Base-by-base conservation (phyloP, 1,140 invertebrate genomes). In the Mycetomoellerius zeteki region DNA sequence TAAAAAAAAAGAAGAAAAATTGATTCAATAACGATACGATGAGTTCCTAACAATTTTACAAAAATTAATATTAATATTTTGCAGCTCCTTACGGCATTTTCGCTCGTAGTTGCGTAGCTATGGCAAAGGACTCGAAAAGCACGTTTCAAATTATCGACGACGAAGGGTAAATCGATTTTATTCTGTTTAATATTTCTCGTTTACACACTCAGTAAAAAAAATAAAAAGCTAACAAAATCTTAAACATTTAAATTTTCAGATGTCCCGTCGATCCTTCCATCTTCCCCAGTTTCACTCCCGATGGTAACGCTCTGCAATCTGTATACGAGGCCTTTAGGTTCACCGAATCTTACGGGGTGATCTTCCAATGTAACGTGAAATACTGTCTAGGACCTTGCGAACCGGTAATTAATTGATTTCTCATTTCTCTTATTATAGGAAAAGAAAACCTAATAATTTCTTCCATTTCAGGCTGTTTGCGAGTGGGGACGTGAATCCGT, bases 311-410 rank as follows among this genome's bases (percentile, higher is more conserved):
- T 0, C 95, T 99, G 76, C 98, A 99, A 92, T 98, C 98, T 0
- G 96, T 98, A 65, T 99, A 99, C 93, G 98, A 99, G 95, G 98
- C 98, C 1, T 99, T 99, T 96, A 96, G 98, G 91, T 99, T 99
- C 93, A 99, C 98, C 0, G 98, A 99, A 94, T 99, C 98, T 27
- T 99, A 99, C 89, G 98, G 98, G 21, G 98, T 99, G 62, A 99
- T 99, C 93, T 99, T 99, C 97, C 98, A 99, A 93, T 99, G 98
- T 94, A 99, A 99, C 93, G 98, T 99, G 85, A 99, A 99, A 94
- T 99, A 99, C 95, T 99, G 98, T 95, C 96, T 99, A 67, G 98
- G 98, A 94, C 98, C 98, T 81, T 99, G 98, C 93, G 98, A 99
- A 95, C 98, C 98, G 91, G 98, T 98, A 96, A 97, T 96, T 30